Percentiles rank a stretch among this genome's conserved stretches.
phyloP scores from a whole-genome alignment of 2,797 vertebrate genomes.

The Furcifer pardalis region DNA sequence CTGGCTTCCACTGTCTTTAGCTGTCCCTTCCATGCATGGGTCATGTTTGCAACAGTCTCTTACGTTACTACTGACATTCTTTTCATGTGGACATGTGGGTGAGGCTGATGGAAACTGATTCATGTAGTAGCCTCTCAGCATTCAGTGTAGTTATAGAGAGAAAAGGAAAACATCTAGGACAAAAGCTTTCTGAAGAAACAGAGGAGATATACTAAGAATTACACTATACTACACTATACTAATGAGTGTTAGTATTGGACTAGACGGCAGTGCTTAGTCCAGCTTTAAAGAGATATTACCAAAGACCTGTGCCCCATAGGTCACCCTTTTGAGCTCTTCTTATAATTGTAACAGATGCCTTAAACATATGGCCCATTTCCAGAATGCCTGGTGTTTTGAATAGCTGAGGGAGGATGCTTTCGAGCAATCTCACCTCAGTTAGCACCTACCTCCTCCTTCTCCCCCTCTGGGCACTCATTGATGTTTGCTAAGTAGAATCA shows the following conservation, averaged over 20 bases:
- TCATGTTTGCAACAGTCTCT: background rate
- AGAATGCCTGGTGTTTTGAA: background rate
- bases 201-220: background rate
- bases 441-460: background rate
- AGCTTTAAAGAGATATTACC: constrained; percentile 10
- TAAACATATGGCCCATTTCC: background rate
- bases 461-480: background rate
- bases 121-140: background rate
- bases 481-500: background rate
- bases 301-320: background rate
- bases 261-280: background rate
- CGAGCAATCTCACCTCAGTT: background rate
- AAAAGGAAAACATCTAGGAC: background rate
- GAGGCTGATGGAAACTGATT: background rate
- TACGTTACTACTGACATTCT: background rate
- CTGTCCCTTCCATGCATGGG: background rate
- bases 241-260: background rate
- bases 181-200: background rate
- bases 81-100: background rate
- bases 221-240: too few relatives aligned
- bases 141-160: background rate
- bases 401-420: background rate
- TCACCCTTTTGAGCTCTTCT: background rate
- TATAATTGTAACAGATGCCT: constrained; percentile 2
- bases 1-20: background rate